These are phyloP conservation scores for Brenthis hecate DNA, from an alignment of 2,888 invertebrate genomes.

Conservation along the genomic window DNA sequence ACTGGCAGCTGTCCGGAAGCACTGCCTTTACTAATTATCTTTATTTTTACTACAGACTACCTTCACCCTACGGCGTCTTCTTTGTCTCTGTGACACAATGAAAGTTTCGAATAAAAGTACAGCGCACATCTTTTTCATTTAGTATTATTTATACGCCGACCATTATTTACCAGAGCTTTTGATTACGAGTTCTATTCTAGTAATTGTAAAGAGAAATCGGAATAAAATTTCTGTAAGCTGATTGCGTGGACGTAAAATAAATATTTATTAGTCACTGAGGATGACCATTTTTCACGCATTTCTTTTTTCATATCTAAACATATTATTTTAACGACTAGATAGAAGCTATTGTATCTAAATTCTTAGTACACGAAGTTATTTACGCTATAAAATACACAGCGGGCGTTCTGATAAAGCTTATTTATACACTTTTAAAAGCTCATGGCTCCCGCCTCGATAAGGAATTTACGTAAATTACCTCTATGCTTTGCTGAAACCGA, in stretches of 20 bases:
- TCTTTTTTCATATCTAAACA: conserved; percentile 1
- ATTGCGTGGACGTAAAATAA: neutral
- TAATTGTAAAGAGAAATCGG: conserved; percentile 6
- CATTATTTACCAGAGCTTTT: conserved; percentile 19
- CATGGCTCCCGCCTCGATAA: conserved; percentile 60
- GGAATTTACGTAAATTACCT: conserved; percentile 63
- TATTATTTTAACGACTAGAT: conserved; percentile 20
- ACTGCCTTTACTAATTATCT: conserved; percentile 52
- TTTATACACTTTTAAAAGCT: conserved; percentile 61
- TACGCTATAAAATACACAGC: conserved; percentile 46
- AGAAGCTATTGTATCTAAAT: conserved; percentile 26
- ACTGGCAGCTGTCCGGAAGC: conserved; percentile 68
- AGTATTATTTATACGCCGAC: conserved; percentile 31
- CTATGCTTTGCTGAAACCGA: conserved; percentile 43
- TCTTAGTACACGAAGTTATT: conserved; percentile 33
- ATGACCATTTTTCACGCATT: neutral
- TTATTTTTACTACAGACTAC: conserved; percentile 43
- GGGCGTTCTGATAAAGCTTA: conserved; percentile 54
- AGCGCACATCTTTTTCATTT: conserved; percentile 36
- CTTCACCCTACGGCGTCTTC: conserved; percentile 40
- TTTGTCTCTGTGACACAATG: conserved; percentile 38
- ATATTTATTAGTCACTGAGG: neutral
- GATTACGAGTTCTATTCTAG: conserved; percentile 17
- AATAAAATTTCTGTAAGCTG: neutral
- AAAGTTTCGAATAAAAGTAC: conserved; percentile 38